Evolutionary conservation across 2,113 vertebrate genomes (phyloP).

Genomic region (Candoia aspera): DNA sequence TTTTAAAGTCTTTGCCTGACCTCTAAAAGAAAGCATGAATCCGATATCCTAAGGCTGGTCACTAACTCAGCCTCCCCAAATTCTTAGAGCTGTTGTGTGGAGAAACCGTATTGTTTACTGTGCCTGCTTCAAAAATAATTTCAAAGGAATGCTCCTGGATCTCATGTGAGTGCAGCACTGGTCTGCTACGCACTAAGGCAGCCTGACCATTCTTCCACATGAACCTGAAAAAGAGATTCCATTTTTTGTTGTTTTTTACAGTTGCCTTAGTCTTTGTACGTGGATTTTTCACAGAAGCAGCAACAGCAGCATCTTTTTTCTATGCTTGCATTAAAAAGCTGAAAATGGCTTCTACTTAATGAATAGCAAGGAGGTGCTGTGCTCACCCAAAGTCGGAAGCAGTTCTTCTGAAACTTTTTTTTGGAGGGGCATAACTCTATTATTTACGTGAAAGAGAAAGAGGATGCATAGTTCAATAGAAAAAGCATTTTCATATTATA

Average conservation of each 20-base stretch:
- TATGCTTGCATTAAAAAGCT: not conserved
- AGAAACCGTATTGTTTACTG: not conserved
- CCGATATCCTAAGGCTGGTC: not conserved
- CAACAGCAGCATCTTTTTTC: not conserved
- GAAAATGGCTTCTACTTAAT: not conserved
- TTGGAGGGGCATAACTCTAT: not conserved
- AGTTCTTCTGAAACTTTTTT: not conserved
- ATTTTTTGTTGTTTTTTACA: not conserved
- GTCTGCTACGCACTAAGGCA: not conserved
- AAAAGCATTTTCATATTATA: not conserved
- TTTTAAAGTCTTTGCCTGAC: constrained; percentile 44
- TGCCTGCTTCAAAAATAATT: not conserved
- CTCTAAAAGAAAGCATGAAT: constrained; percentile 49
- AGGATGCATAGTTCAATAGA: not conserved
- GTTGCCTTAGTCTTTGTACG: not conserved
- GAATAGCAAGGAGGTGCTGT: not conserved
- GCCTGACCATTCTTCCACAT: not conserved
- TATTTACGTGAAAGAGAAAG: not conserved
- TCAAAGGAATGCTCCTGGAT: not conserved
- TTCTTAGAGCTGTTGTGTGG: not conserved
- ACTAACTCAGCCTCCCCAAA: not conserved
- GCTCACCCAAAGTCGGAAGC: not conserved
- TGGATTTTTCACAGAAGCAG: not conserved
- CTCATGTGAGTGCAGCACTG: not conserved
- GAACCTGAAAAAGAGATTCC: not conserved